Evolutionary conservation across 2,888 invertebrate species (phyloP), one percentile per base, ranked within the genome.

Genomic region (Ametastegia equiseti): DNA sequence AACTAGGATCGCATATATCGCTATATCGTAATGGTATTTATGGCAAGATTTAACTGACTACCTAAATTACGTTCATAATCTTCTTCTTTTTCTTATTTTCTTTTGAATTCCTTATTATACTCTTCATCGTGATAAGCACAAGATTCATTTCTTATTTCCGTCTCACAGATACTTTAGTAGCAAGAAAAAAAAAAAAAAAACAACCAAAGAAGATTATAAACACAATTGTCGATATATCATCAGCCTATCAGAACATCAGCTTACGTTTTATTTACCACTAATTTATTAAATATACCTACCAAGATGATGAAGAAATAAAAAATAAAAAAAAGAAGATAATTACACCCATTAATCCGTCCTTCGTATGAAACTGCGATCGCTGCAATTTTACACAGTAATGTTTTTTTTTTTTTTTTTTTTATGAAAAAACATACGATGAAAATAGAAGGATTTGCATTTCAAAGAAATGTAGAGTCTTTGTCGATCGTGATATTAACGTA

Each of bases 1-100:
- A 86, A 84, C 86, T 86, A 86, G 65, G 84, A 84, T 86, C 84
- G 86, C 84, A 81, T 84, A 83, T 86, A 86, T 85, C 86, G 84
- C 86, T 86, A 86, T 84, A 81, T 86, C 84, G 83, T 83, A 86
- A 84, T 81, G 83, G 82, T 85, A 85, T 80, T n/a, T 86, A 85
- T 84, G 85, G 86, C 86, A 85, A 86, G 82, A 85, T 83, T 82
- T 83, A n/a, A 80, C 81, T 80, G 78, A 78, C 57, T 63, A 78
- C 63, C 42, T 7, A 19, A 47, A 30, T 33, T 42, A 36, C 30
- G 60, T 78, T 42, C 78, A 78, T 60, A 78, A 78, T 83, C 75
- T 42, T 75, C n/a, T n/a, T n/a, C n/a, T n/a, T 33, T 57, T 19
- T 82, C 23, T n/a, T 45, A 47, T 78, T 50, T 63, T 80, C 23